Evolutionary conservation across 2,888 invertebrate genomes (phyloP).

Genomic region (Steinernema scapterisci): DNA sequence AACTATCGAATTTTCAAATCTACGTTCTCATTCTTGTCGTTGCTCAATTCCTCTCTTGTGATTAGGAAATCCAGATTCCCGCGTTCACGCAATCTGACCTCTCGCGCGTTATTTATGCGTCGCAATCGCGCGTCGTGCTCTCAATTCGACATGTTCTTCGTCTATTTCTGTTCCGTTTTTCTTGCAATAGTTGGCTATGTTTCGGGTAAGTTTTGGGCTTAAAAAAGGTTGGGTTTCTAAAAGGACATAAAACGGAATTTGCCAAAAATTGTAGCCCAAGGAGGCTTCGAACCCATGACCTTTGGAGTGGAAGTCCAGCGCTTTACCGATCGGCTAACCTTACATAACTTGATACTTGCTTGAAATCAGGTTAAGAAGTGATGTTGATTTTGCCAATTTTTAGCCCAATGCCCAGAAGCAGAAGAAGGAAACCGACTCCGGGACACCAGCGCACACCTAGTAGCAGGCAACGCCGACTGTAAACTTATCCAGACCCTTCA

Average conservation of each 20-base stretch:
- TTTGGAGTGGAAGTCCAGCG: too few species aligned
- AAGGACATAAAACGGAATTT: too few species aligned
- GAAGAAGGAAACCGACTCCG: constrained; percentile 16
- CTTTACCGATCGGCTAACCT: too few species aligned
- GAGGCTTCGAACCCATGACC: too few species aligned
- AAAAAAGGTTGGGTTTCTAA: too few species aligned
- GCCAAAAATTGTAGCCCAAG: too few species aligned
- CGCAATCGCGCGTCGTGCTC: constrained; percentile 20
- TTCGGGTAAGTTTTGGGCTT: neutral
- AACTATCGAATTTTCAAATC: constrained; percentile 7
- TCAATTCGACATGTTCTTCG: constrained; percentile 28
- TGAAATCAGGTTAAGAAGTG: neutral
- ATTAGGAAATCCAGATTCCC: neutral
- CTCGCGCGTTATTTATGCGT: constrained; percentile 15
- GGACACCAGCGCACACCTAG: neutral
- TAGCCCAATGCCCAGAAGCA: neutral
- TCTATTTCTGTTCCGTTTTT: constrained; percentile 3
- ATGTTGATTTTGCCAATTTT: neutral
- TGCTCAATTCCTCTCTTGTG: too few species aligned
- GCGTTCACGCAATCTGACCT: constrained; percentile 3
- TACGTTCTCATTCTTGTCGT: neutral
- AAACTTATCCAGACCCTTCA: constrained; percentile 1
- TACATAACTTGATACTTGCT: too few species aligned
- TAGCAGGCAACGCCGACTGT: constrained; percentile 1
- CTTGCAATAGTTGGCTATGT: neutral